phyloP scores from a whole-genome alignment of 2,888 invertebrate genomes.

The Aricia artaxerxes region DNA sequence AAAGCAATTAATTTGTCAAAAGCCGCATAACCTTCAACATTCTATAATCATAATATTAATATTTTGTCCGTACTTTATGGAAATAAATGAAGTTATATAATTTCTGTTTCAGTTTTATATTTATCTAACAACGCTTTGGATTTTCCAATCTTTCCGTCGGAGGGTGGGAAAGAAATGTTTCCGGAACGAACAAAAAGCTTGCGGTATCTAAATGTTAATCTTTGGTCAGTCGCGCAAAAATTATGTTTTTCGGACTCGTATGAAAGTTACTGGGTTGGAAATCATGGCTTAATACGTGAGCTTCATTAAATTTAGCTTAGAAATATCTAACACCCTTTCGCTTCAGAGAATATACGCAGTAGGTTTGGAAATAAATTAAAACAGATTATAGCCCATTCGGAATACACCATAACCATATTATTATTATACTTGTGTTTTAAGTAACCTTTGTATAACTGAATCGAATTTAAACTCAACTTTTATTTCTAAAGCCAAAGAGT shows the following conservation, averaged over 20 bases:
- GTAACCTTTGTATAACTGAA: not conserved
- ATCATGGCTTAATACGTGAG: slow-evolving; percentile 49
- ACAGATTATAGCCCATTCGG: not conserved
- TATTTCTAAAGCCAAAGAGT: slow-evolving; percentile 42
- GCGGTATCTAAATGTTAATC: slow-evolving; percentile 78
- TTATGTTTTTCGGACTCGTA: slow-evolving; percentile 77
- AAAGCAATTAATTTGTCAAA: not conserved
- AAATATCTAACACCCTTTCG: slow-evolving; percentile 40
- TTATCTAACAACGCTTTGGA: slow-evolving; percentile 7
- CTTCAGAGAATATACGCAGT: slow-evolving; percentile 21
- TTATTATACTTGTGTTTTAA: not conserved
- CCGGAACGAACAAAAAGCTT: slow-evolving; percentile 66
- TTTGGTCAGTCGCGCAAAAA: slow-evolving; percentile 79
- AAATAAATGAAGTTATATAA: too few relatives aligned
- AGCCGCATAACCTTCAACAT: not conserved
- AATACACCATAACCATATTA: not conserved
- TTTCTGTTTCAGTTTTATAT: not conserved
- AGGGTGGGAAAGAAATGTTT: slow-evolving; percentile 56
- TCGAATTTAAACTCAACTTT: not conserved
- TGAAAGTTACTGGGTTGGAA: slow-evolving; percentile 64
- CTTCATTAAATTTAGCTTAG: slow-evolving; percentile 60
- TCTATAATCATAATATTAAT: too few relatives aligned
- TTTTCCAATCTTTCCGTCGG: slow-evolving; percentile 37
- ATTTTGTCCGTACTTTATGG: too few relatives aligned
- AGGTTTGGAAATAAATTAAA: slow-evolving; percentile 15